Percentiles rank a stretch among this genome's conserved stretches.
Conservation (phyloP, 1,140 invertebrate genomes). For the Platyscapa corneri region DNA sequence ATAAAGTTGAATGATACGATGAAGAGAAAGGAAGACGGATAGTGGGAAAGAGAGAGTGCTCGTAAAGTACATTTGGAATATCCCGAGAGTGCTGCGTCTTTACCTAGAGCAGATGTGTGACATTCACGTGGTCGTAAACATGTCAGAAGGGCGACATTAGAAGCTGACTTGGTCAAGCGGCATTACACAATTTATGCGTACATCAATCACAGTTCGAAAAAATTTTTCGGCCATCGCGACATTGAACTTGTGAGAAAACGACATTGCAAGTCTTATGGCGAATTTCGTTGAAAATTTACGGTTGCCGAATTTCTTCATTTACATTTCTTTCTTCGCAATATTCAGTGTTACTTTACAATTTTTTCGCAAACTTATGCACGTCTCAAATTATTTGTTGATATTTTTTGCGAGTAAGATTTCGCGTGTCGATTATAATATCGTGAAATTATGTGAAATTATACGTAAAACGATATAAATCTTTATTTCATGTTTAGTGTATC, state of each 20-base stretch:
- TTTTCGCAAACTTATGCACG: background rate
- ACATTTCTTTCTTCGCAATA: background rate
- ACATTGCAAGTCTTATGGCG: background rate
- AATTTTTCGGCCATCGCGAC: conserved; percentile 10
- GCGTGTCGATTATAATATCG: no score
- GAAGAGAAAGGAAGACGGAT: background rate
- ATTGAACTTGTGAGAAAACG: conserved; percentile 43
- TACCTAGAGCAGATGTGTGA: conserved; percentile 37
- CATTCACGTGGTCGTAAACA: conserved; percentile 49
- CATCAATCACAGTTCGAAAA: conserved; percentile 46
- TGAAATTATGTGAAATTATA: no score
- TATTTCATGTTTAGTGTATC: background rate
- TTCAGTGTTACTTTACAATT: background rate
- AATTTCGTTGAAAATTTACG: conserved; percentile 28
- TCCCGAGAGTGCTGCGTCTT: background rate
- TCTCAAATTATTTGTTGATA: no score
- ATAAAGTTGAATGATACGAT: background rate
- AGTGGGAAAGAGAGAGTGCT: conserved; percentile 32
- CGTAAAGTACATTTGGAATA: conserved; percentile 26
- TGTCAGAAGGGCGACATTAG: conserved; percentile 43
- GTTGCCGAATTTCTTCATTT: conserved; percentile 35
- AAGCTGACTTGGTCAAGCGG: conserved; percentile 35
- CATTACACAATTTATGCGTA: conserved; percentile 12
- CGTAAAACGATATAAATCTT: background rate
- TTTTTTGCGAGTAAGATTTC: no score